These are phyloP conservation scores for Chondrilla cf. caribensis DNA, from an alignment of 37 sponge, comb jelly and placozoan species.

Conservation along the genomic window DNA sequence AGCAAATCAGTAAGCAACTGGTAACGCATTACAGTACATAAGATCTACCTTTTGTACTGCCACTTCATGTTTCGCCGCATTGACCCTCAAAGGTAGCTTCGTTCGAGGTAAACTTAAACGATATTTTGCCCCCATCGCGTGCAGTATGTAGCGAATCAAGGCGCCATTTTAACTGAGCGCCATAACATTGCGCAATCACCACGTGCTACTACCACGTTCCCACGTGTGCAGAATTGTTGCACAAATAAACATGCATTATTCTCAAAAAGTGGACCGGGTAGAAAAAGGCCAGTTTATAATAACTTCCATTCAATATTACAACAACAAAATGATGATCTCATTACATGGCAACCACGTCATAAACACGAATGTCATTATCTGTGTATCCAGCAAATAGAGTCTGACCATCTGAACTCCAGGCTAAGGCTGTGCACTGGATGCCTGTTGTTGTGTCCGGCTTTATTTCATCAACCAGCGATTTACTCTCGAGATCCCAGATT, in stretches of 20 bases:
- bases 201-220: too few species aligned
- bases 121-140: slow-evolving; percentile 12
- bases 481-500: slow-evolving; percentile 99
- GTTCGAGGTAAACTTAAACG: slow-evolving; percentile 67
- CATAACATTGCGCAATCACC: too few species aligned
- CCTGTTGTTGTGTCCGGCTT: slow-evolving; percentile 57
- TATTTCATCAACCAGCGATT: slow-evolving; percentile 91
- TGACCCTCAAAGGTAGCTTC: slow-evolving; percentile 62
- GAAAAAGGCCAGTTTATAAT: too few species aligned
- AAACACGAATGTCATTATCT: slow-evolving; percentile 91
- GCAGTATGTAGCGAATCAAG: too few species aligned
- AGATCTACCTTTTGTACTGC: slow-evolving; percentile 29
- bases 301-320: too few species aligned
- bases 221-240: too few species aligned
- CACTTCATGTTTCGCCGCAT: slow-evolving; percentile 50
- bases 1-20: too few species aligned
- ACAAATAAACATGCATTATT: not conserved
- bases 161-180: too few species aligned
- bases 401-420: slow-evolving; percentile 98
- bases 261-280: not conserved
- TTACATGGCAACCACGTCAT: slow-evolving; percentile 60
- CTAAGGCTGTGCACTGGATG: slow-evolving; percentile 80
- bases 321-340: too few species aligned
- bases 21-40: too few species aligned
- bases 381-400: slow-evolving; percentile 98